Conservation (phyloP, 2,797 vertebrate species). For the Cercopithecus petaurista region DNA sequence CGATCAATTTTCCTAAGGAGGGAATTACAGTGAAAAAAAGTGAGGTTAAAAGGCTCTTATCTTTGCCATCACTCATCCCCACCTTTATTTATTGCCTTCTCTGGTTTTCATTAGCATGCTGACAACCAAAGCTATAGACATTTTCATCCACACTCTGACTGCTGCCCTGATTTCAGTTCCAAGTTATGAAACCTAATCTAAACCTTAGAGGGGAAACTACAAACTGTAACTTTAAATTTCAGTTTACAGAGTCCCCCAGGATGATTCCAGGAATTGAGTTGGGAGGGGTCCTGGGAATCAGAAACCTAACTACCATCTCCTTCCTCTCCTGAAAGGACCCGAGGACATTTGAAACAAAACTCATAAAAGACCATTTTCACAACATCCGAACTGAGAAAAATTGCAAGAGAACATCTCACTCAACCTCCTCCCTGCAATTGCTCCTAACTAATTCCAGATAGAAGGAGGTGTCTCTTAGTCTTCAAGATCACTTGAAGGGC, state of each 20-base stretch:
- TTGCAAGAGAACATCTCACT: neutral
- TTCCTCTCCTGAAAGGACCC: slow-evolving; percentile 55
- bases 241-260: slow-evolving; percentile 70
- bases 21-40: slow-evolving; percentile 56
- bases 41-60: slow-evolving; percentile 68
- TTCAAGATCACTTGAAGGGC: slow-evolving; percentile 61
- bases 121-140: slow-evolving; percentile 74
- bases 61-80: slow-evolving; percentile 59
- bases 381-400: slow-evolving; percentile 35
- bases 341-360: slow-evolving; percentile 69
- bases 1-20: slow-evolving; percentile 69
- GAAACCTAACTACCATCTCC: slow-evolving; percentile 45
- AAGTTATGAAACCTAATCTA: slow-evolving; percentile 80
- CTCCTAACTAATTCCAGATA: slow-evolving; percentile 57
- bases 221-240: slow-evolving; percentile 74
- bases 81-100: slow-evolving; percentile 69
- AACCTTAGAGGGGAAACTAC: slow-evolving; percentile 75
- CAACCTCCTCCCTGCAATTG: neutral
- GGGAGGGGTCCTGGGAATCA: slow-evolving; percentile 63
- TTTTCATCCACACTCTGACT: slow-evolving; percentile 77
- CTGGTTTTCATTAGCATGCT: slow-evolving; percentile 80
- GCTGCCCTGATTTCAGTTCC: slow-evolving; percentile 67
- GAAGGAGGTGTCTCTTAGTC: slow-evolving; percentile 26
- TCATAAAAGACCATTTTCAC: slow-evolving; percentile 59
- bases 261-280: slow-evolving; percentile 68